Conservation (phyloP, 2,888 invertebrate species). For the Gymnosoma rotundatum region DNA sequence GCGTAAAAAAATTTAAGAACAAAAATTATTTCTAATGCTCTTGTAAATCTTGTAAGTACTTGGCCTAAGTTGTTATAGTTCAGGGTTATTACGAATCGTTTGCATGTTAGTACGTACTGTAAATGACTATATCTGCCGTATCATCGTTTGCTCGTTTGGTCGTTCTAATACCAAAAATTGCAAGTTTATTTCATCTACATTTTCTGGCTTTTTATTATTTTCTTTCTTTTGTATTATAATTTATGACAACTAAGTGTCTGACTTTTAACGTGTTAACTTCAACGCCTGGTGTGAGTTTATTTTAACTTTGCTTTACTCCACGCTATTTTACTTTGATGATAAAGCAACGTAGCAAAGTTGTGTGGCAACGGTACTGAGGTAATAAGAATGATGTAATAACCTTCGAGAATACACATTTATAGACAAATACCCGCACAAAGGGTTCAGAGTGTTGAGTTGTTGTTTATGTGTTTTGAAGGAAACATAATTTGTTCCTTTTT, state of each 20-base stretch:
- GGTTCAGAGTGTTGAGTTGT: constrained; percentile 32
- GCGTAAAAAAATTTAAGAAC: constrained; percentile 60
- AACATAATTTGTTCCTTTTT: constrained; percentile 36
- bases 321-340: constrained; percentile 47
- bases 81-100: constrained; percentile 59
- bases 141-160: constrained; percentile 50
- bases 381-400: constrained; percentile 64
- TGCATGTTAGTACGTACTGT: constrained; percentile 19
- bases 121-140: constrained; percentile 14
- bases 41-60: constrained; percentile 70
- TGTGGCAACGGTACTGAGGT: neutral
- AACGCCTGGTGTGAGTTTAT: constrained; percentile 52
- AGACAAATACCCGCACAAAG: constrained; percentile 38
- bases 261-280: constrained; percentile 69
- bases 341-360: neutral
- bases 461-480: neutral
- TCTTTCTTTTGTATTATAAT: constrained; percentile 60
- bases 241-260: constrained; percentile 70
- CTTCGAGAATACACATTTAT: constrained; percentile 39
- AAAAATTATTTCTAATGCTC: constrained; percentile 69
- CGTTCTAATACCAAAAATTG: constrained; percentile 40
- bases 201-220: constrained; percentile 8
- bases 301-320: constrained; percentile 6
- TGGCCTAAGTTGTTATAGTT: constrained; percentile 64
- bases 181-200: constrained; percentile 38